Base-by-base conservation (phyloP, 1,140 invertebrate genomes). In the Drosophila leontia region DNA sequence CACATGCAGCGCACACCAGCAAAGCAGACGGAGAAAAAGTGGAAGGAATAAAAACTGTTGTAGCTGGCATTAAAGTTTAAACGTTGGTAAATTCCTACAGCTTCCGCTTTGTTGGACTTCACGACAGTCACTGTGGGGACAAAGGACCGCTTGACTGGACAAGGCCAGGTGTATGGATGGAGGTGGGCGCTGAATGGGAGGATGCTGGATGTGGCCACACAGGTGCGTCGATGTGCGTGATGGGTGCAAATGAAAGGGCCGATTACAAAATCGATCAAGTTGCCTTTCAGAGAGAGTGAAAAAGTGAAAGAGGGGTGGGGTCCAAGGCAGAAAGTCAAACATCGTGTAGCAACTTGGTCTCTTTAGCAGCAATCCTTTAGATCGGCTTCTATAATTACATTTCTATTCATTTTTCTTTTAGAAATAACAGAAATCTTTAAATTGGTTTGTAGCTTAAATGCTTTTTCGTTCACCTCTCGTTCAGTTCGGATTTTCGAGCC, bases 11-110 rank as follows among this genome's bases (percentile, higher is more conserved):
- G 26, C 50, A 51, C 29, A 51, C n/a, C n/a, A 70, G 13, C 29
- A 35, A 71, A 13, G 69, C 48, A 57, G 17, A 63, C 26, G 29
- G 50, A 68, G 70, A 75, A 53, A 72, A 37, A 32, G 37, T 67
- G 60, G 15, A 58, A 34, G 64, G 59, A 69, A 62, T 47, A 60
- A 80, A 86, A 84, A 77, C 75, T 75, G 82, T 75, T 90, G 86
- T 90, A 85, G 63, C 80, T 68, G 81, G 86, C 78, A 90, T 90
- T 90, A 90, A 90, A 90, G 86, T 90, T 90, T 90, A 90, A 90
- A 79, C 85, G 85, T 85, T 90, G 86, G 67, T 85, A 79, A 88
- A 88, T 90, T 90, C 85, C 85, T 79, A 88, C 85, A 88, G 85
- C 85, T 88, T 88, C 85, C 84, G 85, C 84, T 84, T 81, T 69